Evolutionary conservation across 2,113 vertebrate species (phyloP), one percentile per base, ranked within the genome.

Genomic region (Muscicapa adusta): DNA sequence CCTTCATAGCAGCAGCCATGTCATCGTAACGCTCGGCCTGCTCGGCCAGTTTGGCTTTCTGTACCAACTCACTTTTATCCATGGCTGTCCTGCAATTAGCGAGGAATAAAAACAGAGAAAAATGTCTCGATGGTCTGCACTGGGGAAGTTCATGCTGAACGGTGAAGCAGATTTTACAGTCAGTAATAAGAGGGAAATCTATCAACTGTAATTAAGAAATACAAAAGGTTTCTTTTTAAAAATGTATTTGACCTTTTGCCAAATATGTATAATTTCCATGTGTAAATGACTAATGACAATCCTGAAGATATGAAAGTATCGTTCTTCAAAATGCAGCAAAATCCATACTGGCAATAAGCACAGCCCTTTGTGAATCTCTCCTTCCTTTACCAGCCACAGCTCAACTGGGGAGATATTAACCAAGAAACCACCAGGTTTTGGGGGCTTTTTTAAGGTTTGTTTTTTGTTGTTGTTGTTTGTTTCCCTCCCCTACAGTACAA

Each of bases 21-120:
- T 99, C 99, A 88, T 99, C 99, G 23, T 99, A 99, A 93, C 99
- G 99, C 97, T 99, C 99, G 1, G 99, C 99, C 98, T 99, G 99
- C 94, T 99, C 99, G 8, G 99, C 98, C 57, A 99, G 98, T 68
- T 99, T 99, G 96, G 99, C 99, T 97, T 99, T 99, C 98, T 99
- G 99, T 79, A 99, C 99, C 98, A 99, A 98, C 95, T 99, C 99
- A 88, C 98, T 98, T 98, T 99, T 99, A 98, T 99, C 99, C 99
- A 99, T 99, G 95, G 98, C 98, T 98, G 96, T 97, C 97, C 98
- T 98, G 98, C 71, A 66, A 91, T 74, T 18, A 79, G 66, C 0
- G 1, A 73, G n/a, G 38, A 67, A 68, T 15, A 91, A 83, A 92
- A 73, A 66, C 0, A 81, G 40, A 89, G 47, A 84, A 74, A 54